Evolutionary conservation across 2,797 vertebrate genomes (phyloP), one percentile per base, ranked within the genome.

Genomic region (Numenius phaeopus): DNA sequence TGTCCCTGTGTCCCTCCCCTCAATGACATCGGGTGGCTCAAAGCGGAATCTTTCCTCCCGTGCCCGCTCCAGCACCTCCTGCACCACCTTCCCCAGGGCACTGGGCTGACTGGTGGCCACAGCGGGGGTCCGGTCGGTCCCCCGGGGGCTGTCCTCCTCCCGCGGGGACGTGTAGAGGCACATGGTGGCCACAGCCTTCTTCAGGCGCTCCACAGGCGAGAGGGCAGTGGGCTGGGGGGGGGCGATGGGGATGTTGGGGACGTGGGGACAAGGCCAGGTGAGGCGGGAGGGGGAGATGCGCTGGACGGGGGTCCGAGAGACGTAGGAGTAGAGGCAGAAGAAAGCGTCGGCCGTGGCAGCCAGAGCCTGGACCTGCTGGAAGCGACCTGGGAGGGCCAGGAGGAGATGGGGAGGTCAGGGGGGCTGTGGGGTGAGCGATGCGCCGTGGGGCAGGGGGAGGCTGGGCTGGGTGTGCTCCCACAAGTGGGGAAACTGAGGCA

Each of bases 261-360:
- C 92, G 24, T 98, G 97, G 22, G 98, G 92, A 49, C 92, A 98
- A 75, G 98, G 97, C 96, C 95, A 98, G 62, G 99, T 93, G 94
- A 98, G 97, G 4, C 97, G 98, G 37, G 89, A 85, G 1, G 98
- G 98, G 47, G 97, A 98, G 66, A 99, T 98, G 94, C 99, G 99
- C 93, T 98, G 99, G 24, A 99, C 93, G 4, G 99, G 99, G 11
- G 98, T 99, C 88, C 98, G 98, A 9, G 99, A 99, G 91, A 99
- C 99, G 4, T 99, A 98, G 47, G 99, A 99, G 97, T 99, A 99
- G 81, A 99, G 98, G 57, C 99, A 99, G 98, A 99, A 99, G 95
- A 99, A 99, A 15, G 99, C 98, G 21, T 99, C 99, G 18, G 99
- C 99, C 37, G 98, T 99, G 4, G 97, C 98, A 7, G 99, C 99